phyloP scores from a whole-genome alignment of 2,113 vertebrate species.

The Actinemys pallida region DNA sequence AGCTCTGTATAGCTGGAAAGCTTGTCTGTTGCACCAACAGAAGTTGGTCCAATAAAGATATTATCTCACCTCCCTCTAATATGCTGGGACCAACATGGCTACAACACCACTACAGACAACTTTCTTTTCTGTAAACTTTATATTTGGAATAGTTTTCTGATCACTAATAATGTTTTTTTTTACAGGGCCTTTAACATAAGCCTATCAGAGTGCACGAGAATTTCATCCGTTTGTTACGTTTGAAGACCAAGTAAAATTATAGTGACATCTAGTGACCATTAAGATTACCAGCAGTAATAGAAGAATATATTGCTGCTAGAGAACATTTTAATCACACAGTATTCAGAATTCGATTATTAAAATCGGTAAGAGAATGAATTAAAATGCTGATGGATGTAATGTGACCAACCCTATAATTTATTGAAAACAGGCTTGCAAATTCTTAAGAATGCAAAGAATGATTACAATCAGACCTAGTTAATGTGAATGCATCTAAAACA shows the following conservation, averaged over 20 bases:
- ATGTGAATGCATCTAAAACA: neutral
- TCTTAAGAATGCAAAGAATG: neutral
- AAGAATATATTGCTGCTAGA: neutral
- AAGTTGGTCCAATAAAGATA: neutral
- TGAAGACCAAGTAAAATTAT: conserved; percentile 14
- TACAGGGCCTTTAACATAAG: neutral
- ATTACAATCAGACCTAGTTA: neutral
- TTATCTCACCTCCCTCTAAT: neutral
- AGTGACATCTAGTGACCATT: conserved; percentile 70
- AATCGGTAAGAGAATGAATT: neutral
- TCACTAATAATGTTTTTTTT: neutral
- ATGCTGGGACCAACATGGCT: neutral
- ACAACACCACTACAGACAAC: neutral
- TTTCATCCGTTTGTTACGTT: rapidly evolving
- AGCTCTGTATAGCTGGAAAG: neutral
- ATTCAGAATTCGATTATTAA: neutral
- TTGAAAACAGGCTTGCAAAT: neutral
- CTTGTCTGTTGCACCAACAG: too few relatives aligned
- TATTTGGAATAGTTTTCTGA: neutral
- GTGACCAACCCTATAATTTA: neutral
- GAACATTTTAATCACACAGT: neutral
- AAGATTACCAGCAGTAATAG: neutral
- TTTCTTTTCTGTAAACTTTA: neutral
- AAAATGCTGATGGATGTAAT: neutral
- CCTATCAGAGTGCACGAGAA: neutral